Evolutionary conservation across 2,888 invertebrate species (phyloP).

Genomic region (Lithophane socia): DNA sequence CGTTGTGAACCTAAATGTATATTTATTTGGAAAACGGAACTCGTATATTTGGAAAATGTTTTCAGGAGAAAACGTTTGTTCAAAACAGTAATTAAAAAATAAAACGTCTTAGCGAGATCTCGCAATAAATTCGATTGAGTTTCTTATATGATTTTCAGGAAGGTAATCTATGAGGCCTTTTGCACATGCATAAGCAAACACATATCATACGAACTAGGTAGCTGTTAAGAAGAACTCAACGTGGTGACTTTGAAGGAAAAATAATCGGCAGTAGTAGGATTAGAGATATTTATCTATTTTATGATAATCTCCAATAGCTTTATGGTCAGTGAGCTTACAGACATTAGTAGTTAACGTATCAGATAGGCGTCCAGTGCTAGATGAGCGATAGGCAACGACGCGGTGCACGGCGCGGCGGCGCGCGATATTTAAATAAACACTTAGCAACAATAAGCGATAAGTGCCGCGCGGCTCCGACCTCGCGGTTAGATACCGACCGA

Average conservation of each 20-base stretch:
- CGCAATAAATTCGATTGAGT: not conserved
- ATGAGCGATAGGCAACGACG: slow-evolving; percentile 48
- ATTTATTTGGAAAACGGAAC: slow-evolving; percentile 38
- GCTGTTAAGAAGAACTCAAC: not conserved
- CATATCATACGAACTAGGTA: not conserved
- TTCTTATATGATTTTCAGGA: not conserved
- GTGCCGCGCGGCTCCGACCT: slow-evolving; percentile 75
- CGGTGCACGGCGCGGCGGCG: slow-evolving; percentile 34
- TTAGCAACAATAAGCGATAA: slow-evolving; percentile 86
- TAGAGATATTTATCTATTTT: not conserved
- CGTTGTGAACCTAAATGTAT: slow-evolving; percentile 30
- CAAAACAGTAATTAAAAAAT: not conserved
- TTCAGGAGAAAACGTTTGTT: not conserved
- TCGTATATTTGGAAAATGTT: slow-evolving; percentile 28
- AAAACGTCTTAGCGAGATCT: not conserved
- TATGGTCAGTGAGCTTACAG: slow-evolving; percentile 13
- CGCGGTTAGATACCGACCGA: slow-evolving; percentile 59
- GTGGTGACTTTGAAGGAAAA: not conserved
- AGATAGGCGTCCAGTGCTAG: slow-evolving; percentile 38
- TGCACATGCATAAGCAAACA: not conserved
- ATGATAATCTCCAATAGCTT: slow-evolving; percentile 7
- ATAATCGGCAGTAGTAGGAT: not conserved
- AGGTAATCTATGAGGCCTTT: not conserved
- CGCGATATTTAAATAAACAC: slow-evolving; percentile 81
- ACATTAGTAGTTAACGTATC: slow-evolving; percentile 23